These are phyloP conservation scores for Bungarus multicinctus DNA, from an alignment of 2,113 vertebrate species.

Conservation along the genomic window DNA sequence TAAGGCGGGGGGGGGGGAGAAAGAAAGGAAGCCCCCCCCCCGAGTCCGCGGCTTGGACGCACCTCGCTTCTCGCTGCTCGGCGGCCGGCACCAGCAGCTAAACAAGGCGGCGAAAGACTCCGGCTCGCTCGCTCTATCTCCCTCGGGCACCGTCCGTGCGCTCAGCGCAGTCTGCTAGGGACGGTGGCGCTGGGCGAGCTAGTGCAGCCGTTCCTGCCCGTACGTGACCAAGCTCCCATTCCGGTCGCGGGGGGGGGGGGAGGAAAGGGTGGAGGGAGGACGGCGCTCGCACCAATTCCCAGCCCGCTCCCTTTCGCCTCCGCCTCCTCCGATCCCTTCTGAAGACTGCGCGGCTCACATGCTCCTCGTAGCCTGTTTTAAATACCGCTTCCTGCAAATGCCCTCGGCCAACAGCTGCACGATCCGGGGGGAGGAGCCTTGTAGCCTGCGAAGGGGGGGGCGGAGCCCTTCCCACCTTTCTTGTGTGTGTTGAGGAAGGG, in stretches of 20 bases:
- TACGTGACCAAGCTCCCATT: slow-evolving; percentile 13
- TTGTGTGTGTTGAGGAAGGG: accelerated
- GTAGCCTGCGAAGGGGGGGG: not conserved
- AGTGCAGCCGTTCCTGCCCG: not conserved
- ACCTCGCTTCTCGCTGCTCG: not conserved
- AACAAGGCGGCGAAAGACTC: not conserved
- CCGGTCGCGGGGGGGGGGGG: not conserved
- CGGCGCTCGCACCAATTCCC: not conserved
- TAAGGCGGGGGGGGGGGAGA: not conserved
- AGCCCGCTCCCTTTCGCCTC: not conserved
- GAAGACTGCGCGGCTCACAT: slow-evolving; percentile 6
- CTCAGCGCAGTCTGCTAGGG: not conserved
- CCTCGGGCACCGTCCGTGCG: not conserved
- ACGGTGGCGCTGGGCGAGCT: not conserved
- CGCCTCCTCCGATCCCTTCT: not conserved
- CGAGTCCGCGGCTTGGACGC: not conserved
- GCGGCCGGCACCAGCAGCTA: not conserved
- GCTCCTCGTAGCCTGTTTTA: slow-evolving; percentile 24
- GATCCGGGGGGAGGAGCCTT: slow-evolving; percentile 32
- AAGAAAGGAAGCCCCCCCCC: not conserved
- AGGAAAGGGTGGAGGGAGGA: not conserved
- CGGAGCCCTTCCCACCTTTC: not conserved
- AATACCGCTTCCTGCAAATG: slow-evolving; percentile 37
- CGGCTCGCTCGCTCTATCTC: not conserved
- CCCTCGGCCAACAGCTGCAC: slow-evolving; percentile 14